These are phyloP conservation scores for Drosophila rellima DNA, from an alignment of 2,888 invertebrate genomes.

Conservation along the genomic window DNA sequence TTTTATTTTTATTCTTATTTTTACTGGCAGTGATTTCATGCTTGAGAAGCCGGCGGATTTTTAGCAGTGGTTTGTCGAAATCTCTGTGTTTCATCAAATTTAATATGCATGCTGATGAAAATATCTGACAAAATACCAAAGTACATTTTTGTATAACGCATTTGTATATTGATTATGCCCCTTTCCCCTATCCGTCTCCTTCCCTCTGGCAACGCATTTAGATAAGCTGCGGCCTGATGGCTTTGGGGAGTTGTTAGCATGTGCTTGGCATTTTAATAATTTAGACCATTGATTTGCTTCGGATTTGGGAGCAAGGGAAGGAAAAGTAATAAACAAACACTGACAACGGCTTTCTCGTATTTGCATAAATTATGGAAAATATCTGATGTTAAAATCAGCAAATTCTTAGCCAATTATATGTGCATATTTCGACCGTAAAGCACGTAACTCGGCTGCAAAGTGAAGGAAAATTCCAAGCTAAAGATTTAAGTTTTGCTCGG, in stretches of 20 bases:
- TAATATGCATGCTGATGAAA: slow-evolving; percentile 39
- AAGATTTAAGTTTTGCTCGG: slow-evolving; percentile 31
- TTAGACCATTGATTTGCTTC: slow-evolving; percentile 24
- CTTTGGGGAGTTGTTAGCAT: slow-evolving; percentile 18
- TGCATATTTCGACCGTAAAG: slow-evolving; percentile 18
- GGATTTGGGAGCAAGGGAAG: neutral
- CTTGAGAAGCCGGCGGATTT: slow-evolving; percentile 23
- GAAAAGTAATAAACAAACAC: slow-evolving; percentile 35
- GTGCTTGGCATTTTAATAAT: slow-evolving; percentile 53
- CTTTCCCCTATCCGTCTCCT: neutral
- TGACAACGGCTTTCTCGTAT: slow-evolving; percentile 40
- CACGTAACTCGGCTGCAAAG: slow-evolving; percentile 5
- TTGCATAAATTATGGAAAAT: slow-evolving; percentile 48
- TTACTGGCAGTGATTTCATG: slow-evolving; percentile 45
- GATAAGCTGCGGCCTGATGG: slow-evolving; percentile 38
- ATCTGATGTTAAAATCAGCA: slow-evolving; percentile 35
- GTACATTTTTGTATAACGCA: slow-evolving; percentile 34
- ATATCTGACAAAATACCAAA: slow-evolving; percentile 41
- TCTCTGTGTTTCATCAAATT: slow-evolving; percentile 23
- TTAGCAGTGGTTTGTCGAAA: neutral
- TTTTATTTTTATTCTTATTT: slow-evolving; percentile 27
- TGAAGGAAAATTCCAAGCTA: slow-evolving; percentile 4
- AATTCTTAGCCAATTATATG: slow-evolving; percentile 46
- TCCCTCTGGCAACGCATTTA: slow-evolving; percentile 22
- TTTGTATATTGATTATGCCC: slow-evolving; percentile 44